A percentile compares a stretch with the other conserved stretches of the same genome.
These are phyloP conservation scores for Oreochromis aureus DNA, from an alignment of 2,113 vertebrate genomes.

Conservation along the genomic window DNA sequence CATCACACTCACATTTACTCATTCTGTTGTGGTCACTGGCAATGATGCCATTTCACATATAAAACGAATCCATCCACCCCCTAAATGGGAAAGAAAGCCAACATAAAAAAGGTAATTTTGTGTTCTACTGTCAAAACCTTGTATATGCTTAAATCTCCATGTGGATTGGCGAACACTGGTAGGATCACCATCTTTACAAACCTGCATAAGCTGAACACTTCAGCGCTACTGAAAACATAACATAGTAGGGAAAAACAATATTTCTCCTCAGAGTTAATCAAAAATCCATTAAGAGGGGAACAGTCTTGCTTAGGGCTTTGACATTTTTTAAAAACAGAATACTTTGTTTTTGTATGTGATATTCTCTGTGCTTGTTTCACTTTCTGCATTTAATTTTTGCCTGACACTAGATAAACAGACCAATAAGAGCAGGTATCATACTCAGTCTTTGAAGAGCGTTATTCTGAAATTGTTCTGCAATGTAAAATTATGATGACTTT, in stretches of 20 bases:
- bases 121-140: not conserved
- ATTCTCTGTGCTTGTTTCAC: not conserved
- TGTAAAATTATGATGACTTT: not conserved
- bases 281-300: not conserved
- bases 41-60: not conserved
- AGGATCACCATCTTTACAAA: not conserved
- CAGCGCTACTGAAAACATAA: not conserved
- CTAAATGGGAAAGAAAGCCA: not conserved
- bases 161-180: not conserved
- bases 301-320: not conserved
- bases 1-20: not conserved
- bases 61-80: not conserved
- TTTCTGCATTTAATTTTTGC: not conserved
- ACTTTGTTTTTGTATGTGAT: not conserved
- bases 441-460: not conserved
- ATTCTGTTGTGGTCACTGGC: not conserved
- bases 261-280: not conserved
- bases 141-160: not conserved
- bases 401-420: not conserved
- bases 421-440: not conserved
- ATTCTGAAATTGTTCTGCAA: not conserved
- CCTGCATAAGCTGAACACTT: not conserved
- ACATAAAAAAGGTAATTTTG: not conserved
- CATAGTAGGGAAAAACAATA: not conserved
- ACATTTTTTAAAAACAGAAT: not conserved